A percentile compares a stretch with the other conserved stretches of the same genome.
Evolutionary conservation across 1,140 invertebrate species (phyloP).

Genomic region (Scaptomyza graminum): DNA sequence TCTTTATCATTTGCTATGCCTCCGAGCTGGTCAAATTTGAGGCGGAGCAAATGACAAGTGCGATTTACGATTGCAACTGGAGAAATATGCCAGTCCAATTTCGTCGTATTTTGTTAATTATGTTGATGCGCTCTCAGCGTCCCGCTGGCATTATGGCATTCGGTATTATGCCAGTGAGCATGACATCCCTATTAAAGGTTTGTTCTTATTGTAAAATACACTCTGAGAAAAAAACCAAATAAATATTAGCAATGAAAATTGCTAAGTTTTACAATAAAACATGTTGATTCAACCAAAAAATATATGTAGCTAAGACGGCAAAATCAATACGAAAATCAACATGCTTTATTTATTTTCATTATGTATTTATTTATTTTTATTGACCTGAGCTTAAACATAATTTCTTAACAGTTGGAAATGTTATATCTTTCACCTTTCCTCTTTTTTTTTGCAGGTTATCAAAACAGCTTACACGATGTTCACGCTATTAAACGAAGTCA

Average conservation of each 20-base stretch:
- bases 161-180: constrained; percentile 47
- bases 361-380: no score
- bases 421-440: neutral
- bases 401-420: no score
- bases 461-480: constrained; percentile 64
- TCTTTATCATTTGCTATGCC: constrained; percentile 59
- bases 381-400: no score
- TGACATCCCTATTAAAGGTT: constrained; percentile 57
- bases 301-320: no score
- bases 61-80: constrained; percentile 70
- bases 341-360: no score
- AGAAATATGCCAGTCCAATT: constrained; percentile 48
- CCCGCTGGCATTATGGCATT: constrained; percentile 42
- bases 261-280: no score
- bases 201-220: no score
- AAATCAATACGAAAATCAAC: no score
- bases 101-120: constrained; percentile 43
- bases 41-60: constrained; percentile 36
- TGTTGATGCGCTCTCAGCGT: constrained; percentile 59
- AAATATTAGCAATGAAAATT: no score
- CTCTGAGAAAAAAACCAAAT: no score
- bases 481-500: constrained; percentile 56
- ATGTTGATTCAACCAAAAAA: no score
- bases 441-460: constrained; percentile 42
- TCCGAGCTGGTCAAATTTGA: constrained; percentile 49